Conservation (phyloP, 2,888 invertebrate species). For the Automeris io region DNA sequence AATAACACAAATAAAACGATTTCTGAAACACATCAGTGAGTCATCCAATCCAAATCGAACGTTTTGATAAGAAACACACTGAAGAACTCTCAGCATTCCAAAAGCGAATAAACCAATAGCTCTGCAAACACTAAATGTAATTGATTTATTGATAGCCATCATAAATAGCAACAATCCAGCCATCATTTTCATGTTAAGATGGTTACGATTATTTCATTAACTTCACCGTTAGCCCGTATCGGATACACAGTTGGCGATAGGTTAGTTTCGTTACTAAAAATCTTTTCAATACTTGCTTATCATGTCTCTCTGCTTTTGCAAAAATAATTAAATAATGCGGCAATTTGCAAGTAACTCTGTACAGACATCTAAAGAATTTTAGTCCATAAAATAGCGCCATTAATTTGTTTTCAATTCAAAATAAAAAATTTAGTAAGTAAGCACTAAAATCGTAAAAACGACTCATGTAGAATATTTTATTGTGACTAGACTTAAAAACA, state of each 20-base stretch:
- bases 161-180: constrained; percentile 19
- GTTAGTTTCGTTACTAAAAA: too few species aligned
- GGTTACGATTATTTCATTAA: too few species aligned
- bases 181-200: not conserved
- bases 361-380: too few species aligned
- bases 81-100: constrained; percentile 8
- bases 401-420: not conserved
- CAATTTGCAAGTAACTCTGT: too few species aligned
- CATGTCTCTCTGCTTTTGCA: too few species aligned
- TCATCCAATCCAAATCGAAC: not conserved
- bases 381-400: too few species aligned
- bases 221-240: too few species aligned
- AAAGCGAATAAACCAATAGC: constrained; percentile 32
- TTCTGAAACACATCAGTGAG: not conserved
- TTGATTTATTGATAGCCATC: constrained; percentile 32
- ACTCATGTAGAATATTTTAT: too few species aligned
- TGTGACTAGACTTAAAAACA: not conserved
- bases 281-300: too few species aligned
- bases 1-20: not conserved
- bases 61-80: constrained; percentile 6
- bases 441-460: not conserved
- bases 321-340: too few species aligned
- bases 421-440: not conserved
- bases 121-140: constrained; percentile 30
- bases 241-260: too few species aligned